A percentile compares a stretch with the other conserved stretches of the same genome.
phyloP scores from a whole-genome alignment of 53 echinoderm and acorn worm species.

The Luidia sarsii region DNA sequence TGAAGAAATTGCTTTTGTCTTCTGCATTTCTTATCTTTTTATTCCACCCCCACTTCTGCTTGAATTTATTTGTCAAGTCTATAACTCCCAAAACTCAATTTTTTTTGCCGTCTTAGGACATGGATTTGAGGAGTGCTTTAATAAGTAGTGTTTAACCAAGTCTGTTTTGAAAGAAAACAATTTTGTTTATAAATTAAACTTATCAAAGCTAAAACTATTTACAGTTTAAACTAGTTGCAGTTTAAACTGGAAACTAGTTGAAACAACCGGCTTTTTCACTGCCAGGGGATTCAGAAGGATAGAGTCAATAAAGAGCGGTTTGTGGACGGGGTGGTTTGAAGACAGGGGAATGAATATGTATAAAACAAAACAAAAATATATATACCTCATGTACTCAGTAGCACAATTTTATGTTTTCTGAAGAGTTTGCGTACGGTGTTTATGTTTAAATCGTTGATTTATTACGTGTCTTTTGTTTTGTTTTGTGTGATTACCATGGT shows the following conservation, averaged over 20 bases:
- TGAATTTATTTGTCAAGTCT: too few species aligned
- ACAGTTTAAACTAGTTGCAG: constrained; percentile 12
- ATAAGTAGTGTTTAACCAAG: not conserved
- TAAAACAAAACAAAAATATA: not conserved
- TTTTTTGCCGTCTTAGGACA: too few species aligned
- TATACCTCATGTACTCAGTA: constrained; percentile 54
- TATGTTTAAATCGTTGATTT: not conserved
- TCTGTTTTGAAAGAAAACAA: not conserved
- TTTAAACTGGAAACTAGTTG: too few species aligned
- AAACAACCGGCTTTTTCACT: constrained; percentile 26
- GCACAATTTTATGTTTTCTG: constrained; percentile 11
- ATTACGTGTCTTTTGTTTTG: not conserved
- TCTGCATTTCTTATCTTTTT: too few species aligned
- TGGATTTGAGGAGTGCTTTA: not conserved
- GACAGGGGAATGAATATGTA: not conserved
- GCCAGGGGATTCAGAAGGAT: constrained; percentile 18
- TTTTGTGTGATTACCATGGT: too few species aligned
- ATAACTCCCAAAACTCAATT: too few species aligned
- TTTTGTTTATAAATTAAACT: constrained; percentile 31
- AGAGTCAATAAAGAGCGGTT: not conserved
- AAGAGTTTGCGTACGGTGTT: not conserved
- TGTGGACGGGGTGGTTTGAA: not conserved
- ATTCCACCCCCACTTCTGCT: too few species aligned
- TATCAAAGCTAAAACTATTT: constrained; percentile 27
- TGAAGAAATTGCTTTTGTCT: too few species aligned